Base-by-base conservation (phyloP, 2,113 vertebrate species). In the Malaclemys terrapin region DNA sequence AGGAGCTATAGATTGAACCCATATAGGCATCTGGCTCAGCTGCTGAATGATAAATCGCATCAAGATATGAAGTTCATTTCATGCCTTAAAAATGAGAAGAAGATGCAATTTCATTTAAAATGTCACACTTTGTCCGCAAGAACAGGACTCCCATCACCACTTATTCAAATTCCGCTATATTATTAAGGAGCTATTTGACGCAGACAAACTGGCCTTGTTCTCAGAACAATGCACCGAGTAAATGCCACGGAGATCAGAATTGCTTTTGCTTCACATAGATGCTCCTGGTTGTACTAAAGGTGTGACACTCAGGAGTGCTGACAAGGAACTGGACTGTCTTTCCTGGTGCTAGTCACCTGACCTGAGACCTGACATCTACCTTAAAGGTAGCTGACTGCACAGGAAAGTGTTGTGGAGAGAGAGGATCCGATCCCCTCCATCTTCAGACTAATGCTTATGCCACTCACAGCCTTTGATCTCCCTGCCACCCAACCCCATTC, bases 1-100 rank as follows among this genome's bases (percentile, higher is more conserved):
- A 76, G 89, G 95, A 97, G 91, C 95, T 80, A 87, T 94, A 82
- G 95, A 93, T 94, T 93, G 93, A 97, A 95, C 38, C 92, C 85
- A 76, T 85, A 83, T 10, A 96, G 88, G 62, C 88, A 90, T 89
- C 89, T 95, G 96, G 94, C 95, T 96, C 14, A 0, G 93, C 90
- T 85, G 85, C 84, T 82, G 79, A 52, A 75, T 27, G 84, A 96
- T 97, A 91, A 97, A 97, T 96, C 56, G 31, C 93, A 93, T 11
- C 56, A 42, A 89, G 89, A 89, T 93, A 90, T 89, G 94, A 82
- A 94, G 93, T 90, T 96, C 95, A 90, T 89, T 93, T 76, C 93
- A 6, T 50, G 85, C 85, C 94, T 95, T 94, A 87, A 94, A 96
- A 89, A 82, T 0, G 0, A 88, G 82, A 69, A n/a, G 72, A 89